A percentile compares a stretch with the other conserved stretches of the same genome.
Conservation (phyloP, 2,888 invertebrate species). For the Agapostemon virescens region DNA sequence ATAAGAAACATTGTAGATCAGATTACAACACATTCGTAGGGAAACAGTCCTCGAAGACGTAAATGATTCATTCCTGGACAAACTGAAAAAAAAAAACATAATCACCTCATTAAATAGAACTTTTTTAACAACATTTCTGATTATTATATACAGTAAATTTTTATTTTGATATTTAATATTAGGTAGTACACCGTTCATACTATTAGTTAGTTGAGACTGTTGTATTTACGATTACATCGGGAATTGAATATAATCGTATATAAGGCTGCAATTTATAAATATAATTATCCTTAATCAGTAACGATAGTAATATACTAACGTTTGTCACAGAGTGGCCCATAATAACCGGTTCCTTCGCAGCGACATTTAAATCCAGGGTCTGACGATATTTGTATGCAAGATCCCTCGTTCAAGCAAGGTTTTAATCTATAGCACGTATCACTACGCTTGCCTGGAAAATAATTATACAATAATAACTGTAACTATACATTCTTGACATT, state of each 20-base stretch:
- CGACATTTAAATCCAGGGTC: conserved; percentile 86
- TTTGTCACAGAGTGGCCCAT: conserved; percentile 87
- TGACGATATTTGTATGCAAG: conserved; percentile 86
- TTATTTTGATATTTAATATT: conserved; percentile 27
- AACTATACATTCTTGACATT: conserved; percentile 2
- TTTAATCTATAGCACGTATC: conserved; percentile 84
- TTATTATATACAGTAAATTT: conserved; percentile 19
- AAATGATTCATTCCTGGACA: conserved; percentile 81
- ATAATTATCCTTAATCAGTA: conserved; percentile 24
- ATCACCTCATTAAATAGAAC: conserved; percentile 11
- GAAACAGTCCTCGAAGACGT: conserved; percentile 82
- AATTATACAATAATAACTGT: conserved; percentile 20
- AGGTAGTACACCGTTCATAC: background rate
- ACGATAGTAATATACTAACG: conserved; percentile 80
- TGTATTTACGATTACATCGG: conserved; percentile 4
- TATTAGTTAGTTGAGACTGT: background rate
- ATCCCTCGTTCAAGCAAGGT: conserved; percentile 85
- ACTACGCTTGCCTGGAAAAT: conserved; percentile 78
- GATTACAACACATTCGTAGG: conserved; percentile 87
- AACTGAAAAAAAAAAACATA: conserved; percentile 82
- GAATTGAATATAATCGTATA: conserved; percentile 20
- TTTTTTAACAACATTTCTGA: background rate
- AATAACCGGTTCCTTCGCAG: conserved; percentile 88
- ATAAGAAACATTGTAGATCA: conserved; percentile 76
- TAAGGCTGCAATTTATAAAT: conserved; percentile 18